phyloP scores from a whole-genome alignment of 2,888 invertebrate genomes.

The Thymelicus lineola region DNA sequence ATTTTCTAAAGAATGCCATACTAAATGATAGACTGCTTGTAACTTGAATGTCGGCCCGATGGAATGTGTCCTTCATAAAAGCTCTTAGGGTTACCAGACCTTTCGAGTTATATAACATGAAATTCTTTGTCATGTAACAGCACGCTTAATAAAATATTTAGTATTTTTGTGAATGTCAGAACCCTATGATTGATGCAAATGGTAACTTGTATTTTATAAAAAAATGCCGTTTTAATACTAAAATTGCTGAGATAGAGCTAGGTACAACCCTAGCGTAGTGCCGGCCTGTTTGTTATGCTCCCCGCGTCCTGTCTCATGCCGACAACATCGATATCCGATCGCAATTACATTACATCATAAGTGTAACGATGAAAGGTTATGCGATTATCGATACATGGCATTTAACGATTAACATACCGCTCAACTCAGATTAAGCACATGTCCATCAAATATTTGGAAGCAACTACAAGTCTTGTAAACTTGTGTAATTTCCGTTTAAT shows the following conservation, averaged over 20 bases:
- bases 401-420: constrained; percentile 19
- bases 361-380: constrained; percentile 28
- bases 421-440: constrained; percentile 12
- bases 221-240: neutral
- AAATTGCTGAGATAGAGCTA: neutral
- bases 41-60: constrained; percentile 4
- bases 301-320: constrained; percentile 33
- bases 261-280: constrained; percentile 19
- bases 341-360: constrained; percentile 30
- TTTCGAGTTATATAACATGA: constrained; percentile 2
- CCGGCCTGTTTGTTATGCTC: constrained; percentile 24
- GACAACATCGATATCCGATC: constrained; percentile 28
- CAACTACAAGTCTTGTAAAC: constrained; percentile 1
- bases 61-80: constrained; percentile 9
- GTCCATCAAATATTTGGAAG: constrained; percentile 21
- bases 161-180: neutral
- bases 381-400: constrained; percentile 30
- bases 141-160: neutral
- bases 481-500: constrained; percentile 23
- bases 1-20: neutral
- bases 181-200: neutral
- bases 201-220: no score
- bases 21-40: neutral
- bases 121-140: neutral
- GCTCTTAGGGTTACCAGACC: constrained; percentile 1